Percentiles rank a stretch among this genome's conserved stretches.
phyloP scores from a whole-genome alignment of 2,888 invertebrate genomes.

The Xestia xanthographa region DNA sequence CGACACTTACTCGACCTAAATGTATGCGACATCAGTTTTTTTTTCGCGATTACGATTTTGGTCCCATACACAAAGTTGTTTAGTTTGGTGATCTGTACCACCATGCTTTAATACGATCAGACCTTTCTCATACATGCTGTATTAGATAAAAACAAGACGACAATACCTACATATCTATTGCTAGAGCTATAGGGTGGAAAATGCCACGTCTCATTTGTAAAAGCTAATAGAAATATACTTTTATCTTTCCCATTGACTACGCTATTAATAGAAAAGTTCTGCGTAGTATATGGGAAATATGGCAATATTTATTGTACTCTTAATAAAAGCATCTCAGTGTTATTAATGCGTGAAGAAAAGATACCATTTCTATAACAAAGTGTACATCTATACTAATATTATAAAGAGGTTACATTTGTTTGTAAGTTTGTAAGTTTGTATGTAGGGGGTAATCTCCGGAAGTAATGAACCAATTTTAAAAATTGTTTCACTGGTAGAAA shows the following conservation, averaged over 20 bases:
- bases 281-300: constrained; percentile 31
- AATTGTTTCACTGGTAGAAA: too few species aligned
- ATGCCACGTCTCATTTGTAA: neutral
- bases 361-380: neutral
- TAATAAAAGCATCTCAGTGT: constrained; percentile 28
- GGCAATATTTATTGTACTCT: constrained; percentile 28
- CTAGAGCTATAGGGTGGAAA: neutral
- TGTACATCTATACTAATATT: too few species aligned
- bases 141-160: neutral
- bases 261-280: constrained; percentile 14
- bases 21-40: too few species aligned
- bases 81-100: too few species aligned
- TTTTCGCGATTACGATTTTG: too few species aligned
- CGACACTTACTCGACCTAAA: too few species aligned
- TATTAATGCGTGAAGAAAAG: constrained; percentile 23
- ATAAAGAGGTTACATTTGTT: too few species aligned
- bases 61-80: too few species aligned
- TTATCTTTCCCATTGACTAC: constrained; percentile 33
- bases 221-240: constrained; percentile 26
- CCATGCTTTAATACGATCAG: neutral
- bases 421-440: too few species aligned
- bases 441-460: too few species aligned
- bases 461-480: too few species aligned
- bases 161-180: neutral
- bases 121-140: neutral